Evolutionary conservation across 2,797 vertebrate species (phyloP), one percentile per base, ranked within the genome.

Genomic region (Eulemur coronatus): DNA sequence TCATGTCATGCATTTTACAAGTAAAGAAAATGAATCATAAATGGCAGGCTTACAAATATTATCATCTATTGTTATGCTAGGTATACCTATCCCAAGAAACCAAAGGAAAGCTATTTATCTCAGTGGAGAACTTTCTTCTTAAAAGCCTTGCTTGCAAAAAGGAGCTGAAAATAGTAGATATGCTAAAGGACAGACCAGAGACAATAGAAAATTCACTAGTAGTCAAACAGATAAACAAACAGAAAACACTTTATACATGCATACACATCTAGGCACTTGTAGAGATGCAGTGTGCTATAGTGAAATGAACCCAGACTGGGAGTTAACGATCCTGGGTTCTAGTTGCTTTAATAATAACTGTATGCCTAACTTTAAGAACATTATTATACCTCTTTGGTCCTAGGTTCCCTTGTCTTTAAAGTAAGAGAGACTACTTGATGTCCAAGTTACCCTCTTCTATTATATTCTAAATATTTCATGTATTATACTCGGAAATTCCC

Each of bases 131-230:
- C 69, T 91, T 89, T 79, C 26, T 93, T 61, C 75, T 91, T 91
- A 92, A 75, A 97, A 81, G 61, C 13, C 28, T 43, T 94, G 24
- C 41, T 93, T 96, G 33, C 67, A 95, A 70, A 85, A 2, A 91
- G 67, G 43, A 90, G 61, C 63, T 94, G 41, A 96, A 97, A 95
- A 94, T 73, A 78, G 67, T 43, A 85, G 43, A 89, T 67, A 97
- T 46, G 28, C 8, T 84, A 85, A 91, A 93, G 17, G 59, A 87
- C 8, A 93, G 69, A 69, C 3, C 33, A 85, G 48, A 93, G 61
- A 89, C 22, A 93, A 93, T 0, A 79, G 61, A 82, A 91, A 93
- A 88, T 48, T 89, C 50, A 72, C 65, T 20, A n/a, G 30, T 18
- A 92, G 30, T 35, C 43, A 95, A 95, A 84, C 14, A 95, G 55